Base-by-base conservation (phyloP, 2,797 vertebrate genomes). In the Microctenopoma steveboyesi region DNA sequence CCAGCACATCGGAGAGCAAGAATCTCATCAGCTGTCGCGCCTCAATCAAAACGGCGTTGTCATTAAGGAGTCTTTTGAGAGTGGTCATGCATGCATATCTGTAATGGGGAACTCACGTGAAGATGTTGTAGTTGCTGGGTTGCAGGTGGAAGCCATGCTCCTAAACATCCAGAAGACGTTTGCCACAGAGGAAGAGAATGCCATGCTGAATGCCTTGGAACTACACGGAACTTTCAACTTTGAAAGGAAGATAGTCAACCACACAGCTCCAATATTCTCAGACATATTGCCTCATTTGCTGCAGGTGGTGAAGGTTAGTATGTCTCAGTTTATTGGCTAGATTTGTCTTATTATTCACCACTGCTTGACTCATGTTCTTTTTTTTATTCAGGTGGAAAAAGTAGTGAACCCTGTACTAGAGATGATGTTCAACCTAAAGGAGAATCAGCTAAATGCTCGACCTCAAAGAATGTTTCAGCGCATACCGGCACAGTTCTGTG, bases 401-500 rank as follows among this genome's bases (percentile, higher is more conserved):
- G 91, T 98, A 71, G 15, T 91, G 15, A 98, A 97, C 76, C 0
- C 1, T 0, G 2, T 79, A 1, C 86, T 98, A 74, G 14, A 55
- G 73, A 6, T 9, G 49, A 69, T 92, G 39, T 97, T 95, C 79
- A 62, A 93, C 2, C 37, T 69, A 7, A 95, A 94, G 84, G 90
- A 83, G 80, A 78, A 53, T 0, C 87, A 86, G 13, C 39, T 91
- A 0, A 0, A 0, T 0, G 10, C 0, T 50, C 64, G 48, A 0
- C 1, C 54, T 27, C 52, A 1, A 11, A 47, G 0, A 4, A 64
- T 97, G 76, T 95, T 95, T 58, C 96, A 97, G 64, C 15, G 64
- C 9, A 91, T 98, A 47, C 94, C 95, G 1, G 84, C 86, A 0
- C 86, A 96, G 67, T 97, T 96, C 84, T 95, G 93, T 13, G 60